These are phyloP conservation scores for Anarhynchus alexandrinus DNA, from an alignment of 2,113 vertebrate species.

Conservation along the genomic window DNA sequence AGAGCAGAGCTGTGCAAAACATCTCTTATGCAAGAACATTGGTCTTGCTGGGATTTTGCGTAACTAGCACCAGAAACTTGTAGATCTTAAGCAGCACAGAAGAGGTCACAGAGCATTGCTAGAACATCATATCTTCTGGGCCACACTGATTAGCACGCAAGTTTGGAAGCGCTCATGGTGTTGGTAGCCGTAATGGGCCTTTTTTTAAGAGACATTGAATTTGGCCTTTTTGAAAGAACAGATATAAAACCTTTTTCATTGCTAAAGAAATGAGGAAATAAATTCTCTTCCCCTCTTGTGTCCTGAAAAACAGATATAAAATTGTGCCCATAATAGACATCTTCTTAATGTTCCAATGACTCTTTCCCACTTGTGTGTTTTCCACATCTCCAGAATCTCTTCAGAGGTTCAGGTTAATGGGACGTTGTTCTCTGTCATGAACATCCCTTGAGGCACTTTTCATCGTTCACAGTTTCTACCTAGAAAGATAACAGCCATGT, in stretches of 20 bases:
- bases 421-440: not conserved
- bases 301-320: slow-evolving; percentile 11
- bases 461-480: not conserved
- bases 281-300: not conserved
- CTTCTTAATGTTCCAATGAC: not conserved
- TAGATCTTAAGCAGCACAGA: not conserved
- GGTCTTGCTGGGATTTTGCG: not conserved
- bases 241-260: not conserved
- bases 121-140: not conserved
- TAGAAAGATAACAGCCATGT: slow-evolving; percentile 44
- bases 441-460: not conserved
- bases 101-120: not conserved
- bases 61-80: not conserved
- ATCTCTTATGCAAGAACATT: not conserved
- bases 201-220: not conserved
- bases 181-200: not conserved
- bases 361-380: slow-evolving; percentile 2
- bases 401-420: slow-evolving; percentile 46
- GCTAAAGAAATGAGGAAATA: slow-evolving; percentile 1
- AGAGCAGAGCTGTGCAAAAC: not conserved
- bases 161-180: not conserved
- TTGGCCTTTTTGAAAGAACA: not conserved
- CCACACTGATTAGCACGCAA: not conserved
- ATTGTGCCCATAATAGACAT: not conserved
- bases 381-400: not conserved